These are phyloP conservation scores for Hipparchia semele DNA, from an alignment of 2,888 invertebrate genomes.

Conservation along the genomic window DNA sequence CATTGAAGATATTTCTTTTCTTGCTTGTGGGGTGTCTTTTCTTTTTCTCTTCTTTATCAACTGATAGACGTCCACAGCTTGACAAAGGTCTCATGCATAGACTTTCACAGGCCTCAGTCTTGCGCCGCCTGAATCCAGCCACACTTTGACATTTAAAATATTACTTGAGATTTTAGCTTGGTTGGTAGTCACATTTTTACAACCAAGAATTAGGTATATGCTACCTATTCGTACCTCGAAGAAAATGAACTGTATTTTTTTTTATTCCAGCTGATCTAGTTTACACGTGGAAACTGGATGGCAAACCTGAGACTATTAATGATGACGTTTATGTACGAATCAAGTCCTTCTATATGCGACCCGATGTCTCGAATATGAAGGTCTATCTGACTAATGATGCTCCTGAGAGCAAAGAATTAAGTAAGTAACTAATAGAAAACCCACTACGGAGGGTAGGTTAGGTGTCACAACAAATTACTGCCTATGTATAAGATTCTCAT, in stretches of 20 bases:
- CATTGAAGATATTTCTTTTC: not conserved
- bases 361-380: constrained; percentile 85
- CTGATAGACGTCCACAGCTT: no score
- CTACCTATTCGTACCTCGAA: not conserved
- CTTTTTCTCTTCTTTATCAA: no score
- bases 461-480: no score
- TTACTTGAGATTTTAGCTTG: no score
- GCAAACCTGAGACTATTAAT: constrained; percentile 80
- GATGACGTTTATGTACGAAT: constrained; percentile 81
- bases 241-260: constrained; percentile 3
- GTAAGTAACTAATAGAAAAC: constrained; percentile 72
- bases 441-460: no score
- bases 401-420: constrained; percentile 76
- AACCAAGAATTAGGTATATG: not conserved
- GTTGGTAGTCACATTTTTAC: not conserved
- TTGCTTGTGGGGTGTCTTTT: no score
- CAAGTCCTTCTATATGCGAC: constrained; percentile 84
- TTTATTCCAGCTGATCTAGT: constrained; percentile 79
- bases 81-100: no score
- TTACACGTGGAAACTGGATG: constrained; percentile 82
- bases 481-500: no score
- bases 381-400: constrained; percentile 85
- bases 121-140: no score
- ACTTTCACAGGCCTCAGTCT: no score
- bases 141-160: no score